Evolutionary conservation across 2,888 invertebrate species (phyloP), one percentile per base, ranked within the genome.

Genomic region (Megastigmus dorsalis): DNA sequence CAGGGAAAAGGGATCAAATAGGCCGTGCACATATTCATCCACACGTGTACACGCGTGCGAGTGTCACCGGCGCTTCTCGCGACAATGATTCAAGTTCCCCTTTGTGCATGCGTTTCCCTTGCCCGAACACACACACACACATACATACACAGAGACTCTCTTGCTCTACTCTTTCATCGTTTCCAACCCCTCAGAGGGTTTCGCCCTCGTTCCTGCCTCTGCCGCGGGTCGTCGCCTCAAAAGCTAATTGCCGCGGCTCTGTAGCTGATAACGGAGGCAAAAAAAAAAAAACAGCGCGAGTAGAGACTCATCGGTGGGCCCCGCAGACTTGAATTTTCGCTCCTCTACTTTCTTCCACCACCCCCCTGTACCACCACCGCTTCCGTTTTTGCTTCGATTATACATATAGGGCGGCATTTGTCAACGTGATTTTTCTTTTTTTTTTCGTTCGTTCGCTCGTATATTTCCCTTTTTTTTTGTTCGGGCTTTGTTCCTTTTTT

Each of bases 51-150:
- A 33, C 50, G 10, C 33, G n/a, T 41, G 26, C 33, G 5, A 18
- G 18, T 30, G 50, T 68, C 48, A 38, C 28, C 5, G 7, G 13
- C 23, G 54, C 15, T 54, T 38, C 15, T 41, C 60, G 15, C 18
- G n/a, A 52, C 60, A 60, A 69, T 59, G 33, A 59, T 59, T 59
- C 68, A 52, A 69, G 28, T 41, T 60, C 18, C 15, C 45, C 41
- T 52, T 59, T 41, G 26, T 33, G 33, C 50, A 30, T n/a, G n/a
- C n/a, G n/a, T n/a, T n/a, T n/a, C n/a, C n/a, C n/a, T n/a, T n/a
- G n/a, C n/a, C n/a, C n/a, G n/a, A n/a, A n/a, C n/a, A n/a, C n/a
- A n/a, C n/a, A n/a, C n/a, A n/a, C n/a, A n/a, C n/a, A n/a, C n/a
- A n/a, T n/a, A n/a, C n/a, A n/a, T n/a, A n/a, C n/a, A n/a, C n/a